These are phyloP conservation scores for Sphenodon punctatus DNA, from an alignment of 2,797 vertebrate genomes.

Conservation along the genomic window DNA sequence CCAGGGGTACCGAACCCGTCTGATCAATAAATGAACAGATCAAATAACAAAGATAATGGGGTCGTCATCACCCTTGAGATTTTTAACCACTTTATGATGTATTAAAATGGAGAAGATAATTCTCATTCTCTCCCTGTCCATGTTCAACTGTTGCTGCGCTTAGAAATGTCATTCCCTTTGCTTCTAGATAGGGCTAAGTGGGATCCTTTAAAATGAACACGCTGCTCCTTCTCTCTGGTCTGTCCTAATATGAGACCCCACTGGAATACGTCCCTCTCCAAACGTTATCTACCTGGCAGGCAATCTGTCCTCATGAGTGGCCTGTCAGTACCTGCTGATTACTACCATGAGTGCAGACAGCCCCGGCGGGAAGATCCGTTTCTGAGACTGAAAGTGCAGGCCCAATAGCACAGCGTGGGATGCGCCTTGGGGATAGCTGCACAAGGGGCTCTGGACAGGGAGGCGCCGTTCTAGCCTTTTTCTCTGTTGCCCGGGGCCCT, in stretches of 20 bases:
- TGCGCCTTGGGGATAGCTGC: background rate
- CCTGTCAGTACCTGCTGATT: conserved; percentile 49
- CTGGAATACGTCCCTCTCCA: background rate
- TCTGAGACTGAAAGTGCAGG: no score
- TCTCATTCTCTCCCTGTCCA: conserved; percentile 6
- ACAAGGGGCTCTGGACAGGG: conserved; percentile 23
- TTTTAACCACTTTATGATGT: conserved; percentile 22
- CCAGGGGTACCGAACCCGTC: background rate
- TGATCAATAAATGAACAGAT: conserved; percentile 25
- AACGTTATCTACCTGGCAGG: conserved; percentile 18
- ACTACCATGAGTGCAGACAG: conserved; percentile 60
- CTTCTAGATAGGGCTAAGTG: background rate
- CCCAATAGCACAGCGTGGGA: no score
- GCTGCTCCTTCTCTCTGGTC: background rate
- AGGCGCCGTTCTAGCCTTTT: background rate
- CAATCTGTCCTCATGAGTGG: conserved; percentile 58
- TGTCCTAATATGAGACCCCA: background rate
- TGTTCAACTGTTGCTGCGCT: background rate
- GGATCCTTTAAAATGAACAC: background rate
- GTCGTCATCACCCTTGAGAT: background rate
- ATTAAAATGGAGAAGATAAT: background rate
- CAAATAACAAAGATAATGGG: conserved; percentile 21
- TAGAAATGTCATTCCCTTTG: background rate
- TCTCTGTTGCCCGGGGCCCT: no score
- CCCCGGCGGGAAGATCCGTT: no score